Evolutionary conservation across 64 coral and sea anemone genomes (phyloP).

Genomic region (Montipora efflorescens): DNA sequence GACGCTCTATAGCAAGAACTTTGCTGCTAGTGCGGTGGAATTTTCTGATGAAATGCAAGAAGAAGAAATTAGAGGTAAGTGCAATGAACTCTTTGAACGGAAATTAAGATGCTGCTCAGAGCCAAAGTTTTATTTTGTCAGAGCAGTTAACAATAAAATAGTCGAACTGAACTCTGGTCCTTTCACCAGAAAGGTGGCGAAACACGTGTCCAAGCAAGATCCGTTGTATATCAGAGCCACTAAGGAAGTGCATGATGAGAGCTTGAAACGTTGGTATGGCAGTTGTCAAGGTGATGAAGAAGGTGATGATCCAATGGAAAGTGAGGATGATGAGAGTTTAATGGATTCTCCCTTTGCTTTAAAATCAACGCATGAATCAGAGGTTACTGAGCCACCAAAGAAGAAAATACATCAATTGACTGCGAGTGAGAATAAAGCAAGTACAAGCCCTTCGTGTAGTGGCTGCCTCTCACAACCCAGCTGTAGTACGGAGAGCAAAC

Average conservation of each 20-base stretch:
- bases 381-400: not conserved
- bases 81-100: not conserved
- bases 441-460: not conserved
- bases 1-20: not conserved
- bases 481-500: not conserved
- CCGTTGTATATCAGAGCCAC: constrained; percentile 59
- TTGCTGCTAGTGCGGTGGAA: constrained; percentile 18
- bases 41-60: constrained; percentile 46
- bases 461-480: not conserved
- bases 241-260: constrained; percentile 9
- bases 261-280: not conserved
- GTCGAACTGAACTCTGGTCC: not conserved
- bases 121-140: constrained; percentile 20
- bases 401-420: no score
- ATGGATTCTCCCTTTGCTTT: not conserved
- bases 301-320: not conserved
- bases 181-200: constrained; percentile 25
- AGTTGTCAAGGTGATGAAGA: not conserved
- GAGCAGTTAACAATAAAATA: constrained; percentile 15
- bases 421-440: not conserved
- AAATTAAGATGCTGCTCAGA: no score
- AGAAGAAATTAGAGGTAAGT: constrained; percentile 25
- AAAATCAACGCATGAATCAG: not conserved
- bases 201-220: constrained; percentile 56
- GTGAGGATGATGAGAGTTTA: not conserved